Percentiles rank a stretch among this genome's conserved stretches.
Conservation (phyloP, 2,888 invertebrate genomes). For the Volucella bombylans region DNA sequence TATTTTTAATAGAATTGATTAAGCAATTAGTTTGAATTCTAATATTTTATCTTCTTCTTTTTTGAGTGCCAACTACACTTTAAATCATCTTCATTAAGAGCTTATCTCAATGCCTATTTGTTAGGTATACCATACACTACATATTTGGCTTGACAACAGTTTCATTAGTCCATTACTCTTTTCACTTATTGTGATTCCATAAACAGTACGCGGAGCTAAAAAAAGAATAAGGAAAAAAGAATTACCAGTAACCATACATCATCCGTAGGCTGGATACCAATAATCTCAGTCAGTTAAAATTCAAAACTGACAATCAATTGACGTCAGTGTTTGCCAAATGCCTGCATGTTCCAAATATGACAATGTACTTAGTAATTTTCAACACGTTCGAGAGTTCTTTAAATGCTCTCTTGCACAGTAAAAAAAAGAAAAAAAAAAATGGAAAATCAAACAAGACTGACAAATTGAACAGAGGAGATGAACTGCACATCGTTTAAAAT, state of each 20-base stretch:
- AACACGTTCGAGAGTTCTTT: constrained; percentile 63
- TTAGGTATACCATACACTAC: neutral
- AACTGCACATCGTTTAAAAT: constrained; percentile 7
- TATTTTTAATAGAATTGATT: constrained; percentile 17
- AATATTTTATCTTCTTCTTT: constrained; percentile 1
- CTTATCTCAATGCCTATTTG: constrained; percentile 35
- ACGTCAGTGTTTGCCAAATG: constrained; percentile 63
- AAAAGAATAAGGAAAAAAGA: constrained; percentile 21
- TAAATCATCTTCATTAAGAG: constrained; percentile 30
- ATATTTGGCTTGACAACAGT: no score
- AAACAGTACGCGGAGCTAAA: neutral
- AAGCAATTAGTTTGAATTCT: constrained; percentile 4
- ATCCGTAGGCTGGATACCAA: constrained; percentile 8
- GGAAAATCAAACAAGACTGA: neutral
- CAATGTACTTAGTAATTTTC: constrained; percentile 47
- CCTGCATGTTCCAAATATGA: constrained; percentile 35
- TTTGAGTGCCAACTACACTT: constrained; percentile 23
- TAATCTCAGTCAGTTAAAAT: constrained; percentile 39
- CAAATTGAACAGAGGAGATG: neutral
- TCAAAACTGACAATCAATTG: constrained; percentile 40
- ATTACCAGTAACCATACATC: constrained; percentile 19
- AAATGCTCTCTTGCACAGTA: constrained; percentile 36
- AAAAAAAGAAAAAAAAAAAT: neutral
- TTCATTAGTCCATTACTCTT: neutral
- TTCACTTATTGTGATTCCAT: constrained; percentile 33